A percentile compares a stretch with the other conserved stretches of the same genome.
Evolutionary conservation across 1,140 invertebrate species (phyloP).

Genomic region (Ephestia elutella): DNA sequence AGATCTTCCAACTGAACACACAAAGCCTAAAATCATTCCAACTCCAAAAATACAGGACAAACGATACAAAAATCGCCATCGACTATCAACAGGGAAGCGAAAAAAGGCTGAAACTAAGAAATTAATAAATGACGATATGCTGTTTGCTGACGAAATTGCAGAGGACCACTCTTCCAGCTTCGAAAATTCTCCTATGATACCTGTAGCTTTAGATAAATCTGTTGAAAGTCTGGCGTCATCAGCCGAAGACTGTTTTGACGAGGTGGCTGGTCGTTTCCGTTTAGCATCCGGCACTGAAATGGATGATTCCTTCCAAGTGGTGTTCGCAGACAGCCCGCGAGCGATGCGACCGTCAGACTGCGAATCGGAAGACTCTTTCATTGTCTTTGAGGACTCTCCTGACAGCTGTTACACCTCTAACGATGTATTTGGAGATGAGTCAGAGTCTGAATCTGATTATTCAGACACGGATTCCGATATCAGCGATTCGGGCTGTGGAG

Average conservation of each 20-base stretch:
- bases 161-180: constrained; percentile 27
- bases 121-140: constrained; percentile 27
- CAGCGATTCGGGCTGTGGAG: constrained; percentile 36
- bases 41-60: constrained; percentile 25
- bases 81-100: constrained; percentile 16
- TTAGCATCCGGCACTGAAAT: constrained; percentile 46
- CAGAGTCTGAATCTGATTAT: constrained; percentile 27
- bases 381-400: constrained; percentile 58
- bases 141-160: constrained; percentile 29
- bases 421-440: constrained; percentile 54
- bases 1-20: constrained; percentile 6
- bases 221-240: constrained; percentile 18
- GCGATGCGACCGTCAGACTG: constrained; percentile 47
- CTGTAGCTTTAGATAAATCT: neutral
- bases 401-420: constrained; percentile 57
- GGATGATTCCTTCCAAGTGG: constrained; percentile 66
- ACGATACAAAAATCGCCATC: constrained; percentile 21
- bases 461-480: constrained; percentile 43
- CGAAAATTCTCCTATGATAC: constrained; percentile 24
- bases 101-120: constrained; percentile 18
- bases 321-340: constrained; percentile 46
- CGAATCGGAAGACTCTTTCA: constrained; percentile 64
- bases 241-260: constrained; percentile 42
- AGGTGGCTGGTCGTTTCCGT: constrained; percentile 50
- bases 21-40: constrained; percentile 18